Percentiles rank a stretch among this genome's conserved stretches.
Evolutionary conservation across 2,888 invertebrate genomes (phyloP).

Genomic region (Melanostoma mellinum): DNA sequence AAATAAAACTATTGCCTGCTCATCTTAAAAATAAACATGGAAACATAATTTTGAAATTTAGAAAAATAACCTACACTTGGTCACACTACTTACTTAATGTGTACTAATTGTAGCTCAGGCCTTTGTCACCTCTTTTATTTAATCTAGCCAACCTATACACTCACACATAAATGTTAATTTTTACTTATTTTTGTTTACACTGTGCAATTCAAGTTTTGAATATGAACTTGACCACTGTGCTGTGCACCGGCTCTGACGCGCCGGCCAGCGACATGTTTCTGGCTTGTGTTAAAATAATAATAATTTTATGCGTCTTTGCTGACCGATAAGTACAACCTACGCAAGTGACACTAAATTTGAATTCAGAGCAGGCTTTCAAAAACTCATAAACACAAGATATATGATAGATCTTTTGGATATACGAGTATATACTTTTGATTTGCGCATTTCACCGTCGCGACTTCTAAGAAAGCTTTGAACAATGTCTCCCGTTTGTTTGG

Average conservation of each 20-base stretch:
- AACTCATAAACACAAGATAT: slow-evolving; percentile 55
- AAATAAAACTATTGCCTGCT: too few species aligned
- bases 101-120: slow-evolving; percentile 34
- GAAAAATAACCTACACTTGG: neutral
- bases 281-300: slow-evolving; percentile 14
- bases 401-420: slow-evolving; percentile 47
- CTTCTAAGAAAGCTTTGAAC: slow-evolving; percentile 49
- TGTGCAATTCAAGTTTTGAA: slow-evolving; percentile 27
- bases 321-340: slow-evolving; percentile 58
- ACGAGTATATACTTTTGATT: slow-evolving; percentile 28
- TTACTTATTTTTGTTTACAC: slow-evolving; percentile 10
- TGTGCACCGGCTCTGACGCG: slow-evolving; percentile 8
- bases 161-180: slow-evolving; percentile 5
- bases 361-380: slow-evolving; percentile 61
- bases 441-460: slow-evolving; percentile 56
- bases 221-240: slow-evolving; percentile 57
- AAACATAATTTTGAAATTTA: neutral
- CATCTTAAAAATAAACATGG: too few species aligned
- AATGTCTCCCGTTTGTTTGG: slow-evolving; percentile 4
- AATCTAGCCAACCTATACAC: neutral
- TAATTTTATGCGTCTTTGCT: neutral
- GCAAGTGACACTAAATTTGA: slow-evolving; percentile 43
- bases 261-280: slow-evolving; percentile 40
- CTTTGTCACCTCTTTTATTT: slow-evolving; percentile 43
- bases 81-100: slow-evolving; percentile 1